Evolutionary conservation across 2,797 vertebrate species (phyloP).

Genomic region (Halcyon badia): DNA sequence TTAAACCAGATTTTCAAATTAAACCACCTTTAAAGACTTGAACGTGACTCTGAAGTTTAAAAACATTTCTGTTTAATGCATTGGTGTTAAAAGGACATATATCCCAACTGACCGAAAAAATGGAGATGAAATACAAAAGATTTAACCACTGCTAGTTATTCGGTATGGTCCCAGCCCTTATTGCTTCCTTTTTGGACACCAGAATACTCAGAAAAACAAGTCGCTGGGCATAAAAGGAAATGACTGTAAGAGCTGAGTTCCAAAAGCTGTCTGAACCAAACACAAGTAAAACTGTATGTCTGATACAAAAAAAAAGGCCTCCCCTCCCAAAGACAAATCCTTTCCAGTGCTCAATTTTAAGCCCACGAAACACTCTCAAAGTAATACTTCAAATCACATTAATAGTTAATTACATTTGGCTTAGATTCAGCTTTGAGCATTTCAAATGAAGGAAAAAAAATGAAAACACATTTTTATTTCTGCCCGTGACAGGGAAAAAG

Average conservation of each 20-base stretch:
- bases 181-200: neutral
- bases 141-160: neutral
- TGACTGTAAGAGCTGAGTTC: neutral
- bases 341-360: neutral
- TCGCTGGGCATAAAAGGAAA: neutral
- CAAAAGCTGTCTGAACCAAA: neutral
- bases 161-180: neutral
- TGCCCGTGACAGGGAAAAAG: neutral
- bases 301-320: neutral
- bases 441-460: neutral
- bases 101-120: neutral
- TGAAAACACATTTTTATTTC: constrained; percentile 28
- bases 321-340: neutral
- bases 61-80: neutral
- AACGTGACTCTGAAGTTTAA: accelerated
- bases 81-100: neutral
- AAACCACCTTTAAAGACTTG: neutral
- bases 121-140: neutral
- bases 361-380: neutral
- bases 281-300: neutral
- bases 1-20: neutral
- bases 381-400: constrained; percentile 24
- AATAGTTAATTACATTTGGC: constrained; percentile 52
- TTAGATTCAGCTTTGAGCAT: constrained; percentile 3
- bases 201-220: neutral